These are phyloP conservation scores for Hippasteria phrygiana DNA, from an alignment of 53 echinoderm and acorn worm species.

Conservation along the genomic window DNA sequence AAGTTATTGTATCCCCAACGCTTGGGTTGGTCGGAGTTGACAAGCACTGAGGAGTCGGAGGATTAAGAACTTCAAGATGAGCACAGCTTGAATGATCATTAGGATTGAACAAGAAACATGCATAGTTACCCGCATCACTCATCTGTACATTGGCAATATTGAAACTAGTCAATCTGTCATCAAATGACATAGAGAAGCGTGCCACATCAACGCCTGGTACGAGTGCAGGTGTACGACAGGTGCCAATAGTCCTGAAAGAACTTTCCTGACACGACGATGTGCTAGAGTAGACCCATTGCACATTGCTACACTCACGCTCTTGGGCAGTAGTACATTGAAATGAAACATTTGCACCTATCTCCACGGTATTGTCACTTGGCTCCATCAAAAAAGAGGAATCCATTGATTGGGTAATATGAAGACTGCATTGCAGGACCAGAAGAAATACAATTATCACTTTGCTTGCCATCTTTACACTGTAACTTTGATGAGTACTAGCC, in stretches of 20 bases:
- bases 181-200: constrained; percentile 26
- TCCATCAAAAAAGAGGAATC: background rate
- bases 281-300: constrained; percentile 14
- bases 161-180: background rate
- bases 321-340: background rate
- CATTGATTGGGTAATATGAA: background rate
- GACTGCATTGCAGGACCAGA: background rate
- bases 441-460: background rate
- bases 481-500: no score
- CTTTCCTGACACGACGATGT: background rate
- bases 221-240: background rate
- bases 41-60: constrained; percentile 12
- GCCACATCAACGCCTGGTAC: background rate
- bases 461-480: background rate
- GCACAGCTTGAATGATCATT: background rate
- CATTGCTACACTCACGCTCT: background rate
- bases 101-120: background rate
- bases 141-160: background rate
- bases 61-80: constrained; percentile 6
- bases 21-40: constrained; percentile 6
- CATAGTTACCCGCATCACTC: constrained; percentile 25
- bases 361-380: constrained; percentile 5
- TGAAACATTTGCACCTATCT: constrained; percentile 1
- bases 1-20: constrained; percentile 15
- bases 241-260: background rate